A percentile compares a stretch with the other conserved stretches of the same genome.
Conservation (phyloP, 2,113 vertebrate genomes). For the Hoplias malabaricus region DNA sequence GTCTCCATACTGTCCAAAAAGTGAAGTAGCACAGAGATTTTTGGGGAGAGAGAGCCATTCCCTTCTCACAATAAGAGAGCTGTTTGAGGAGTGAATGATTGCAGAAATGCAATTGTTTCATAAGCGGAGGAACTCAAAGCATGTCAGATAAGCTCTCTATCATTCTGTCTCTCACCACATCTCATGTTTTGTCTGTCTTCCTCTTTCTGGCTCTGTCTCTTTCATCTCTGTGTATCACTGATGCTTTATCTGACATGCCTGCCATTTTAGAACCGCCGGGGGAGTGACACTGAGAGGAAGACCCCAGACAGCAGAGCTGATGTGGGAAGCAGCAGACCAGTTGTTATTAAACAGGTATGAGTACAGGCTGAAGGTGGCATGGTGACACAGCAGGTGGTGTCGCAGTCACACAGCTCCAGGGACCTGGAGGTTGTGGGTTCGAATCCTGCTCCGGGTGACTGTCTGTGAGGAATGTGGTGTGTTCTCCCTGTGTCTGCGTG, state of each 20-base stretch:
- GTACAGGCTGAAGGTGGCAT: neutral
- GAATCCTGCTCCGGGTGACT: too few species aligned
- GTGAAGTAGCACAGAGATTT: neutral
- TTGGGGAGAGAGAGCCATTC: neutral
- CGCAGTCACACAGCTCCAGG: too few species aligned
- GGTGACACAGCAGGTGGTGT: too few species aligned
- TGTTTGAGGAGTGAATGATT: neutral
- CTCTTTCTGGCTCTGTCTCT: neutral
- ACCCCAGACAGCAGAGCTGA: conserved; percentile 83
- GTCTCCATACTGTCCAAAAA: neutral
- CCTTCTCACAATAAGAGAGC: neutral
- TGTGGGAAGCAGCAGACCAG: conserved; percentile 73
- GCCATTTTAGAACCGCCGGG: conserved; percentile 82
- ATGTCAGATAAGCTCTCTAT: neutral
- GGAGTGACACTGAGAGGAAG: conserved; percentile 87
- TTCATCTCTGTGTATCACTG: neutral
- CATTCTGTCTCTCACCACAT: conserved; percentile 27
- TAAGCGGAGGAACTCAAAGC: neutral
- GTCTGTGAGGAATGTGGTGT: too few species aligned
- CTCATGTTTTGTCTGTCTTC: conserved; percentile 45
- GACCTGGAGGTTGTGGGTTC: too few species aligned
- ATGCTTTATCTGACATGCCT: conserved; percentile 47
- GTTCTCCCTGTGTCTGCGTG: too few species aligned
- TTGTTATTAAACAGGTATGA: conserved; percentile 89
- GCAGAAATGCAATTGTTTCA: neutral